Conservation (phyloP, 2,797 vertebrate genomes). For the Coendou prehensilis region DNA sequence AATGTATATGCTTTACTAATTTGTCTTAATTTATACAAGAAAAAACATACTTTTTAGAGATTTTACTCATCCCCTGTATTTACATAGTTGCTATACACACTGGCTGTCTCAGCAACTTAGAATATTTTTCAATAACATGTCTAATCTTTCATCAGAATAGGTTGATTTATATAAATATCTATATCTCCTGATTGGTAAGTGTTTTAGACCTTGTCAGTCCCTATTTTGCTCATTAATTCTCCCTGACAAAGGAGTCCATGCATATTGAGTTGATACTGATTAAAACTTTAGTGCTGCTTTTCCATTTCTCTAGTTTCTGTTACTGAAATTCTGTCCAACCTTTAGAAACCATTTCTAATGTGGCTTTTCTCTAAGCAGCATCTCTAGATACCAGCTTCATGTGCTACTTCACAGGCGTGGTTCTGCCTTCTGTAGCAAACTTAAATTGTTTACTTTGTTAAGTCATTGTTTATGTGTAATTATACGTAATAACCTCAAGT, state of each 20-base stretch:
- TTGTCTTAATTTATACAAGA: background rate
- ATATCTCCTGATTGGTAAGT: background rate
- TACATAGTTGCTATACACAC: background rate
- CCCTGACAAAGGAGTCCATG: background rate
- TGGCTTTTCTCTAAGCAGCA: background rate
- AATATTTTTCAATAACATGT: background rate
- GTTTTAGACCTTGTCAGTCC: background rate
- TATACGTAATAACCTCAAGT: constrained; percentile 7
- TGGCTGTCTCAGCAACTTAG: background rate
- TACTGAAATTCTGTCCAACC: constrained; percentile 51
- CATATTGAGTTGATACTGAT: background rate
- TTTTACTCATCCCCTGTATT: background rate
- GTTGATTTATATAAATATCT: background rate
- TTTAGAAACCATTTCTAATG: constrained; percentile 35
- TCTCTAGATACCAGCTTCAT: background rate
- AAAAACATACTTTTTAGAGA: background rate
- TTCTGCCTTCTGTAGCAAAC: background rate
- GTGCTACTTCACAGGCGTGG: background rate
- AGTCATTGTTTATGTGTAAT: background rate
- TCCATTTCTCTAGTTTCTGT: background rate
- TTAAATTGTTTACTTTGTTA: background rate
- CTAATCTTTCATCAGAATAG: constrained; percentile 21
- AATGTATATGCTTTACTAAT: background rate
- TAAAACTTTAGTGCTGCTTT: background rate
- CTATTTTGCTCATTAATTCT: constrained; percentile 19